Conservation (phyloP, 1,140 invertebrate species). For the Papilio glaucus region DNA sequence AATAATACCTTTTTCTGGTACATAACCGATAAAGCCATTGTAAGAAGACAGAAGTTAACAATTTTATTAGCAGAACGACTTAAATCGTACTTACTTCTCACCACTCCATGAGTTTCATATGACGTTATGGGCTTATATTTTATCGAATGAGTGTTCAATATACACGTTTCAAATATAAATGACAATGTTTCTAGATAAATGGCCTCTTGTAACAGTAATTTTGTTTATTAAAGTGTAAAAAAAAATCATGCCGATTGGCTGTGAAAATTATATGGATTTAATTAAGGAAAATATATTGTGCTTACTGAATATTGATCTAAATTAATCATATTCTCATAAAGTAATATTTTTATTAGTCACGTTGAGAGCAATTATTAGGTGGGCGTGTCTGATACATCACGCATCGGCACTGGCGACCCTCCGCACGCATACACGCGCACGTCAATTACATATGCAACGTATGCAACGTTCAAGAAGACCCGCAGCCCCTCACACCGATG, state of each 20-base stretch:
- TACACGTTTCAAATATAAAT: conserved; percentile 9
- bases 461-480: conserved; percentile 50
- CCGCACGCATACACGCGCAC: conserved; percentile 47
- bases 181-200: background rate
- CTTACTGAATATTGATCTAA: too few species aligned
- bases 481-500: conserved; percentile 58
- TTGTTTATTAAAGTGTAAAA: background rate
- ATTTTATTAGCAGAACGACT: too few species aligned
- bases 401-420: conserved; percentile 58
- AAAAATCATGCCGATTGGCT: too few species aligned
- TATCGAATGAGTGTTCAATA: too few species aligned
- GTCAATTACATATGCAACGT: conserved; percentile 41
- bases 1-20: too few species aligned
- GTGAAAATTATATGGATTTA: too few species aligned
- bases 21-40: too few species aligned
- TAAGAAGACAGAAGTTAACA: too few species aligned
- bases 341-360: conserved; percentile 28
- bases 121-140: too few species aligned
- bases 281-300: too few species aligned
- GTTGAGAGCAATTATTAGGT: conserved; percentile 54
- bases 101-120: too few species aligned
- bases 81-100: too few species aligned
- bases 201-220: background rate
- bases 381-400: conserved; percentile 64
- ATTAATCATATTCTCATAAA: conserved; percentile 1